Evolutionary conservation across 2,113 vertebrate genomes (phyloP).

Genomic region (Scomber colias): DNA sequence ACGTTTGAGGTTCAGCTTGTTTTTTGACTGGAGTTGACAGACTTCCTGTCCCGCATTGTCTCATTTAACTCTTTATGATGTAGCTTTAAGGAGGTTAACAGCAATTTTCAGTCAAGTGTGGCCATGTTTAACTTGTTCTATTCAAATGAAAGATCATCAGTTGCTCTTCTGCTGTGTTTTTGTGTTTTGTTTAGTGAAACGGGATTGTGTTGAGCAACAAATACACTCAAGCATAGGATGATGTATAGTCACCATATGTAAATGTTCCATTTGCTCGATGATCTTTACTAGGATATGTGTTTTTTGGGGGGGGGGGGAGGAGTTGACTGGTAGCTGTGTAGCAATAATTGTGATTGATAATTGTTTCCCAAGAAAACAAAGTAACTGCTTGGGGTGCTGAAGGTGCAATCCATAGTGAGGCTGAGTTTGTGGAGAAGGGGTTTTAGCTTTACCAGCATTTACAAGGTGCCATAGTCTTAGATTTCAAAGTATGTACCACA

Average conservation of each 20-base stretch:
- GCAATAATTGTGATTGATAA: slow-evolving; percentile 33
- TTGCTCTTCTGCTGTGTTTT: slow-evolving; percentile 7
- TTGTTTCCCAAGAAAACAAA: neutral
- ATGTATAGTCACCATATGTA: slow-evolving; percentile 21
- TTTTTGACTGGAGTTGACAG: slow-evolving; percentile 17
- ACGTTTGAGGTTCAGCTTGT: slow-evolving; percentile 19
- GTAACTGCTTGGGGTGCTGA: neutral
- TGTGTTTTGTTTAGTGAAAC: neutral
- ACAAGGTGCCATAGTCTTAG: slow-evolving; percentile 51
- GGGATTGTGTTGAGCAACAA: neutral
- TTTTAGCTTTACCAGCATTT: slow-evolving; percentile 55
- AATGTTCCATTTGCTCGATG: slow-evolving; percentile 32
- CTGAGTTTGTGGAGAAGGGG: neutral
- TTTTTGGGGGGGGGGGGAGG: neutral
- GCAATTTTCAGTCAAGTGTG: slow-evolving; percentile 15
- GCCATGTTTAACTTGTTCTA: slow-evolving; percentile 4
- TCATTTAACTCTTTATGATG: slow-evolving; percentile 33
- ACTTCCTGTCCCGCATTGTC: slow-evolving; percentile 15
- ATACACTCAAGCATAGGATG: slow-evolving; percentile 10
- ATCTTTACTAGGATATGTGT: slow-evolving; percentile 1
- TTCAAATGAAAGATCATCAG: slow-evolving; percentile 2
- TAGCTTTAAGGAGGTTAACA: slow-evolving; percentile 42
- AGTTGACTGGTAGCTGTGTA: slow-evolving; percentile 9
- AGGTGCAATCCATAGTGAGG: neutral
- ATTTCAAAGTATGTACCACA: slow-evolving; percentile 15